Conservation (phyloP, 2,113 vertebrate species). For the Corythaeola cristata region DNA sequence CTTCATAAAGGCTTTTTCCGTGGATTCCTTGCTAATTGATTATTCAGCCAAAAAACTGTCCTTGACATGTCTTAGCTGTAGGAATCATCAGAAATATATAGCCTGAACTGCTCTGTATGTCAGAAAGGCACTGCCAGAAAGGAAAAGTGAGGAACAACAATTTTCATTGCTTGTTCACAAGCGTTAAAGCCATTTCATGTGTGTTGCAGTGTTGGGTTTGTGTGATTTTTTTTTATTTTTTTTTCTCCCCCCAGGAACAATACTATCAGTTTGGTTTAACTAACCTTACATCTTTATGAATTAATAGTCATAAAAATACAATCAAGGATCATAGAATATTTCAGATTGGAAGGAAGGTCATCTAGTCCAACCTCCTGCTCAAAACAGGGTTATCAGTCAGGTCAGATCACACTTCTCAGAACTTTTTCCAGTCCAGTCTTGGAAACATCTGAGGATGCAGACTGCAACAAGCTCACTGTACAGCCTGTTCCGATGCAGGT, state of each 20-base stretch:
- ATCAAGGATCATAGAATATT: not conserved
- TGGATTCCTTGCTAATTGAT: not conserved
- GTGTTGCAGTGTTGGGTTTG: not conserved
- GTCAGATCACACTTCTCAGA: no score
- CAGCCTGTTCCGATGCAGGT: not conserved
- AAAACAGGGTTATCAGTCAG: not conserved
- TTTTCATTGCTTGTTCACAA: not conserved
- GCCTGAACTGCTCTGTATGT: not conserved
- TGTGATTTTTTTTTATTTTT: no score
- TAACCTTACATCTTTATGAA: not conserved
- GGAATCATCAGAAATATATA: not conserved
- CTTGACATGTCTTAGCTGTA: not conserved
- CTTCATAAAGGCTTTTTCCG: not conserved
- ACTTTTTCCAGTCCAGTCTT: no score
- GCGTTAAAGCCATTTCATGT: not conserved
- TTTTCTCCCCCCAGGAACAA: not conserved
- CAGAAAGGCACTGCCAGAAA: not conserved
- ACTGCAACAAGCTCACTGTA: not conserved
- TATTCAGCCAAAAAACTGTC: not conserved
- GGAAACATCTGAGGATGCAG: no score
- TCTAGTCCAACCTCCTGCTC: not conserved
- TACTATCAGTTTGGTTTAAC: not conserved
- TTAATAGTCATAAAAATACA: not conserved
- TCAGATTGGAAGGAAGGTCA: not conserved
- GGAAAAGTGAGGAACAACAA: not conserved